Evolutionary conservation across 2,888 invertebrate genomes (phyloP), one percentile per base, ranked within the genome.

Genomic region (Pristionchus exspectatus): DNA sequence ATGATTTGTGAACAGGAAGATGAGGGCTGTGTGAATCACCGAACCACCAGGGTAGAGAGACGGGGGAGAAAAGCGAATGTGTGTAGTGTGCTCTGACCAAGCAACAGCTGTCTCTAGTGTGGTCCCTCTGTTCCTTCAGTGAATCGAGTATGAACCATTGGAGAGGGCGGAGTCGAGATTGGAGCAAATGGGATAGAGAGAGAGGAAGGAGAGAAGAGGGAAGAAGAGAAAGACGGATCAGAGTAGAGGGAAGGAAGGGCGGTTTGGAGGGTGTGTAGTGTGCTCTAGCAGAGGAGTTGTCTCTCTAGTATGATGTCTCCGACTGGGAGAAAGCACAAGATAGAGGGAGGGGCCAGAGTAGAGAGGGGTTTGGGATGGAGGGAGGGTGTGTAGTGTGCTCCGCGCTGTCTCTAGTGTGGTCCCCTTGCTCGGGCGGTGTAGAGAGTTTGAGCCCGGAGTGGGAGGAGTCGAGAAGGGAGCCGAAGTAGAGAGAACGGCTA

Each of bases 371-470:
- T 56, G 56, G 56, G 18, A 24, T 7, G 14, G 27, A 27, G 69
- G 7, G 12, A 27, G 63, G 0, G 66, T 66, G 66, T 66, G 66
- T 27, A 27, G 66, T 66, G 66, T 66, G 27, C 66, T 66, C n/a
- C 56, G 21, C 18, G 16, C 66, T 66, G n/a, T 66, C 66, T 66
- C 66, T 66, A 66, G 66, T 66, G n/a, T 66, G 66, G 66, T 66
- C 66, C n/a, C 59, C 27, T 27, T 27, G n/a, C 66, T 66, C n/a
- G 12, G 7, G 18, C 66, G 16, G 56, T 56, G 56, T 5, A 56
- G 16, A 21, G 56, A 56, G 56, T 16, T 56, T 56, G 56, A 56
- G 56, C 56, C 14, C 56, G 21, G 56, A 56, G 56, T 21, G 56
- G 56, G 56, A 16, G 56, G 56, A 56, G 56, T 21, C 56, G 18